These are phyloP conservation scores for Carassius auratus DNA, from an alignment of 2,113 vertebrate genomes.

Conservation along the genomic window DNA sequence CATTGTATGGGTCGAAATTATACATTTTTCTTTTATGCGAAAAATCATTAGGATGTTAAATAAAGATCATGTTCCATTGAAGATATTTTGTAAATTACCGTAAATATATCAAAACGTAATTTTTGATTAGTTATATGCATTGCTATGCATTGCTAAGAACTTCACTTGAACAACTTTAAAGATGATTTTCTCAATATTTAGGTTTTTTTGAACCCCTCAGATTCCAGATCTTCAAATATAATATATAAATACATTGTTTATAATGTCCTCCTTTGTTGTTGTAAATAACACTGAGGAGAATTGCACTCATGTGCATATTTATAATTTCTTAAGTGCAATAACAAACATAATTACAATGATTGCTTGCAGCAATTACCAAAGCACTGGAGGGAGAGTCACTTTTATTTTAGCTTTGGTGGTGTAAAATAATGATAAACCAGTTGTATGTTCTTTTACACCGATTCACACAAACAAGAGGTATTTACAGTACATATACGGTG, in stretches of 20 bases:
- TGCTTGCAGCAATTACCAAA: not conserved
- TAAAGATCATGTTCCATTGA: no score
- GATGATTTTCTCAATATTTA: no score
- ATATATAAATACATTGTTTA: not conserved
- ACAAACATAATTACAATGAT: slow-evolving; percentile 10
- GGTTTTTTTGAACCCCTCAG: no score
- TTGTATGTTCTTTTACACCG: not conserved
- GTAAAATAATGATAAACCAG: not conserved
- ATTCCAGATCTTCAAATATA: no score
- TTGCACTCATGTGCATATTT: slow-evolving; percentile 20
- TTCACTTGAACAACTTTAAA: no score
- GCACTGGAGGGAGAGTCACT: not conserved
- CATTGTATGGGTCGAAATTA: no score
- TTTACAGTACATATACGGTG: not conserved
- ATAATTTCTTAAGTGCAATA: not conserved
- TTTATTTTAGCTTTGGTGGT: not conserved
- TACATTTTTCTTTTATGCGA: no score
- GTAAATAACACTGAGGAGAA: slow-evolving; percentile 55
- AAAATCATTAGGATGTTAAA: no score
- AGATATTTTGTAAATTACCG: no score
- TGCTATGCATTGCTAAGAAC: no score
- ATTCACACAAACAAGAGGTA: not conserved
- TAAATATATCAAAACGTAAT: no score
- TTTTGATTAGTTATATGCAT: no score
- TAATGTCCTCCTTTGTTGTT: slow-evolving; percentile 21